Conservation (phyloP, 1,140 invertebrate species). For the Drosophila oshimai region DNA sequence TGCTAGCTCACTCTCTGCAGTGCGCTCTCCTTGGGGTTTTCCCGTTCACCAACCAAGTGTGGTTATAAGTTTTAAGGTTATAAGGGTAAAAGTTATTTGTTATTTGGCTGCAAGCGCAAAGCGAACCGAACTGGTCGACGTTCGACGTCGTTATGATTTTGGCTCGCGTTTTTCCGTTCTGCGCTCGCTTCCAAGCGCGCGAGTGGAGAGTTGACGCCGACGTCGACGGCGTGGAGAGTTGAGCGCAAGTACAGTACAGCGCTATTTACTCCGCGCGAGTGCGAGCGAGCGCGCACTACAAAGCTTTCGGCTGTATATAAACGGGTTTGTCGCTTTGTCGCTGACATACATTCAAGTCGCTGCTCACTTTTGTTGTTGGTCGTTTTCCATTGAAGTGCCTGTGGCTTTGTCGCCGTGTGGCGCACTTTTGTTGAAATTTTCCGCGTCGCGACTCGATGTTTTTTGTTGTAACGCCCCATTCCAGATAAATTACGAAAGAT, state of each 20-base stretch:
- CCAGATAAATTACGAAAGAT: constrained; percentile 65
- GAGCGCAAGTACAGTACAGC: constrained; percentile 60
- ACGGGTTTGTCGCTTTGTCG: constrained; percentile 57
- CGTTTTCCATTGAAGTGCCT: constrained; percentile 40
- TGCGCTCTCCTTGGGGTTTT: constrained; percentile 14
- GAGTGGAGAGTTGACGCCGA: constrained; percentile 17
- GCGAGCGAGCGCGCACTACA: constrained; percentile 13
- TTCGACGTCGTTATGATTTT: constrained; percentile 66
- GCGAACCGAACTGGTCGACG: constrained; percentile 62
- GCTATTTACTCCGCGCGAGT: constrained; percentile 12
- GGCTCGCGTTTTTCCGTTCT: too few relatives aligned
- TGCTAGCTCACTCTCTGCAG: constrained; percentile 15
- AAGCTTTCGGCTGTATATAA: constrained; percentile 67
- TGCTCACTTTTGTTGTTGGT: constrained; percentile 49
- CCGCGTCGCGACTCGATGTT: constrained; percentile 52
- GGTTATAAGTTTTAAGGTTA: too few relatives aligned
- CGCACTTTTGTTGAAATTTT: constrained; percentile 67
- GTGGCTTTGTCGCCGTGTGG: constrained; percentile 53
- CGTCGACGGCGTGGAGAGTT: constrained; percentile 36
- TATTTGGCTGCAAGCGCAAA: constrained; percentile 56
- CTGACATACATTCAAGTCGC: constrained; percentile 75
- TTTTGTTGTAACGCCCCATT: too few relatives aligned
- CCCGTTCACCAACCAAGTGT: too few relatives aligned
- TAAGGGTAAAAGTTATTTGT: too few relatives aligned
- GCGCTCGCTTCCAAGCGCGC: constrained; percentile 41